Evolutionary conservation across 2,888 invertebrate genomes (phyloP), one percentile per base, ranked within the genome.

Genomic region (Agrochola macilenta): DNA sequence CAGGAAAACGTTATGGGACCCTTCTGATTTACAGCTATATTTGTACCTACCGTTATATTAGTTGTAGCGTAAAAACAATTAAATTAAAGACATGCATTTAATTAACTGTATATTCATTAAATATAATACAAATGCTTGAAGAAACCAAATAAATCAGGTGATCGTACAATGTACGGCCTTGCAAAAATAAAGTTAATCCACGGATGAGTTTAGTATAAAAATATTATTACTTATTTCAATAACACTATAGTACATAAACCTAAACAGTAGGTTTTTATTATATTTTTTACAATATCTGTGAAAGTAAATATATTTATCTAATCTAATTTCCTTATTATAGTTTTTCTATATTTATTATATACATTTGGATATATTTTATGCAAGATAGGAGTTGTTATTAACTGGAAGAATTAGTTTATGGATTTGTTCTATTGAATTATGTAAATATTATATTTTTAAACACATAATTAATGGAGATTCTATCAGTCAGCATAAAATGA

Each of bases 131-230:
- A 75, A 75, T 87, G 66, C 77, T 54, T 80, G 81, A 75, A 64
- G 63, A 87, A 83, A 85, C 75, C 85, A 85, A 84, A 86, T 76
- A 76, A 81, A 79, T 84, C 79, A 83, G 83, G 70, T 83, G 78
- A 69, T 26, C 78, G 60, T 69, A 85, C 79, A 61, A 80, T 26
- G 72, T 74, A 81, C 74, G 76, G 57, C 61, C 66, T 76, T 76
- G 76, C 70, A 78, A 75, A 78, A 83, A 83, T 81, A 85, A 86
- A 84, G 69, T 49, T 83, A 88, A 82, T 83, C 84, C 86, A 76
- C 72, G 76, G 81, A 74, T 79, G 81, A 77, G 82, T 85, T 91
- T 89, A 90, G 92, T 92, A 92, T 88, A 92, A 92, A 92, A 92
- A 92, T 92, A 92, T 92, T 89, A 90, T 90, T 81, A 46, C 46